Conservation (phyloP, 1,140 invertebrate genomes). For the Himalopsyche phryganea region DNA sequence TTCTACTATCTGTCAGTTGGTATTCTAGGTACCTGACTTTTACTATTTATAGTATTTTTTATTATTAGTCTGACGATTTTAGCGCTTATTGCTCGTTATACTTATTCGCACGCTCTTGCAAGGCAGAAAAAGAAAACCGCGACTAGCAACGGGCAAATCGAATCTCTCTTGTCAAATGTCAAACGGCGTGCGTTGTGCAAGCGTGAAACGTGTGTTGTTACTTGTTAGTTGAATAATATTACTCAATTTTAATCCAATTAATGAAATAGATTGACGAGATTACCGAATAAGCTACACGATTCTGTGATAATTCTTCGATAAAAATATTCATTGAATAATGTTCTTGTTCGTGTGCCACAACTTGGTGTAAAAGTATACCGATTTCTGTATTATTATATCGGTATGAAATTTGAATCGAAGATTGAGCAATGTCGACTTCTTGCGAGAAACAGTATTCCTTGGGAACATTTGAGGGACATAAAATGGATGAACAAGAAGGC, state of each 20-base stretch:
- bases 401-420: slow-evolving; percentile 25
- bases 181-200: no score
- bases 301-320: neutral
- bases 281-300: neutral
- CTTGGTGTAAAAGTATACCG: neutral
- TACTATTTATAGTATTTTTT: no score
- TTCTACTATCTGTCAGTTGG: no score
- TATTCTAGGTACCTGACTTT: no score
- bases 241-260: slow-evolving; percentile 12
- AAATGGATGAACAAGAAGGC: slow-evolving; percentile 57
- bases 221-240: neutral
- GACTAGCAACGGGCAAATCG: no score
- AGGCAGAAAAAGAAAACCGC: no score
- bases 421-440: slow-evolving; percentile 21
- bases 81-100: no score
- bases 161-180: no score
- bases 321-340: neutral
- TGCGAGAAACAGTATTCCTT: slow-evolving; percentile 6
- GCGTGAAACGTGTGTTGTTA: no score
- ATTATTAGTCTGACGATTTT: no score
- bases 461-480: slow-evolving; percentile 42
- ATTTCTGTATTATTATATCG: slow-evolving; percentile 8
- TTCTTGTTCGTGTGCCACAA: neutral
- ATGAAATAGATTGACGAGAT: slow-evolving; percentile 18
- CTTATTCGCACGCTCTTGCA: no score